Evolutionary conservation across 1,140 invertebrate genomes (phyloP), one percentile per base, ranked within the genome.

Genomic region (Centruroides vittatus): DNA sequence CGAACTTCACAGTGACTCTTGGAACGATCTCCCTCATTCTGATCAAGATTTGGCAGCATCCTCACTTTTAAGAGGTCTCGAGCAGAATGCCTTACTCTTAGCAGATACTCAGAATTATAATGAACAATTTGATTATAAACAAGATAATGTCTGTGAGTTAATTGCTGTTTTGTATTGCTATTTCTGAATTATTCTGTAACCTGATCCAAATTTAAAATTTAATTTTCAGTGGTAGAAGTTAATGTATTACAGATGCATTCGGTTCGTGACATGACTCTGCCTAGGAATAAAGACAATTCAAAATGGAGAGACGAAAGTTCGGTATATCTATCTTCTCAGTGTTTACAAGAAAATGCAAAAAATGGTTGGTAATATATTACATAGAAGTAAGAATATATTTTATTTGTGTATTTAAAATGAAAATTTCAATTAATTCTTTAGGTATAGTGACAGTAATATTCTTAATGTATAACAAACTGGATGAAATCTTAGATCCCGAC

Each of bases 61-160:
- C 10, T 85, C 84, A 0, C 71, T 94, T 35, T 77, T 94, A 0
- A 86, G 88, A 47, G 88, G 89, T 0, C 73, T 95, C 3, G 93
- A 97, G 73, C 87, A 93, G 70, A 92, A 93, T 70, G 90, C 92
- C 0, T 92, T 93, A 72, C 77, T 93, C 1, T 75, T 97, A 60
- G 91, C 92, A 9, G 86, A 93, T 67, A 86, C 86, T 8, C 82
- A 95, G 3, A 82, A 82, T 35, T 80, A 84, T 61, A 86, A 93
- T 72, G 88, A 88, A 68, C 88, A 83, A 61, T 85, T 92, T 58
- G 78, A 86, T 61, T 85, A 89, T 67, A 81, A 82, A 60, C 83
- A 85, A 51, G 86, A 86, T 69, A 91, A 93, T 81, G 89, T 93
- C 72, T 78, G 86, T 88, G 78, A 86, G 86, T 53, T 57, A 5